A percentile compares a stretch with the other conserved stretches of the same genome.
phyloP scores from a whole-genome alignment of 2,797 vertebrate species.

The Tenualosa ilisha region DNA sequence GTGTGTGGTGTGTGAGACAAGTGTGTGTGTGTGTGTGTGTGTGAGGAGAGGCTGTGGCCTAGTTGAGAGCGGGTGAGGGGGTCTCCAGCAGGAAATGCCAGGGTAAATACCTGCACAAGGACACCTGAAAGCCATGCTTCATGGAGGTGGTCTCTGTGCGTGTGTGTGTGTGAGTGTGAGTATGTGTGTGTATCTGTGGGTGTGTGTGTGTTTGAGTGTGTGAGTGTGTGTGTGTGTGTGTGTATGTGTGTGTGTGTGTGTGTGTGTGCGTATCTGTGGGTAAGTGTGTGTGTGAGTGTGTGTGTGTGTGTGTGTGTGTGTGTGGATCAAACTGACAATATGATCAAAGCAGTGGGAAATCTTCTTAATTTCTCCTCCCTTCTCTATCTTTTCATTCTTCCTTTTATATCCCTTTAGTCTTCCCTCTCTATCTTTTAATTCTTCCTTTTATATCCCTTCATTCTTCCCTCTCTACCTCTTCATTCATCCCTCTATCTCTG shows the following conservation, averaged over 20 bases:
- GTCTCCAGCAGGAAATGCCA: not conserved
- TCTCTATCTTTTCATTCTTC: too few relatives aligned
- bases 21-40: not conserved
- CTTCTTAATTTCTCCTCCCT: constrained; percentile 26
- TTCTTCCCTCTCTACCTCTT: not conserved
- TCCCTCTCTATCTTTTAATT: too few relatives aligned
- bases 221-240: not conserved
- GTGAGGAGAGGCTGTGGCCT: not conserved
- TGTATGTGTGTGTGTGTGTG: too few relatives aligned
- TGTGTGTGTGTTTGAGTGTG: not conserved
- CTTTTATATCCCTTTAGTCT: too few relatives aligned
- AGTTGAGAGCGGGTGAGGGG: not conserved
- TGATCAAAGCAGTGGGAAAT: constrained; percentile 48
- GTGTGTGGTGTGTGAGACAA: too few relatives aligned
- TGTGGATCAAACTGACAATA: constrained; percentile 34
- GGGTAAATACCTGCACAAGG: constrained; percentile 64
- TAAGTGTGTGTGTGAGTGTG: not conserved
- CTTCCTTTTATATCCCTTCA: too few relatives aligned
- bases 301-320: not conserved
- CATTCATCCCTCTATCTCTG: constrained; percentile 4
- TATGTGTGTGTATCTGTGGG: not conserved
- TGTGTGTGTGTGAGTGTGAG: constrained; percentile 19
- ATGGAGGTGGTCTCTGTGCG: constrained; percentile 33
- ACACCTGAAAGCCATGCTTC: constrained; percentile 42
- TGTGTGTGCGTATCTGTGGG: too few relatives aligned